Evolutionary conservation across 2,113 vertebrate genomes (phyloP).

Genomic region (Grammomys dolichurus): DNA sequence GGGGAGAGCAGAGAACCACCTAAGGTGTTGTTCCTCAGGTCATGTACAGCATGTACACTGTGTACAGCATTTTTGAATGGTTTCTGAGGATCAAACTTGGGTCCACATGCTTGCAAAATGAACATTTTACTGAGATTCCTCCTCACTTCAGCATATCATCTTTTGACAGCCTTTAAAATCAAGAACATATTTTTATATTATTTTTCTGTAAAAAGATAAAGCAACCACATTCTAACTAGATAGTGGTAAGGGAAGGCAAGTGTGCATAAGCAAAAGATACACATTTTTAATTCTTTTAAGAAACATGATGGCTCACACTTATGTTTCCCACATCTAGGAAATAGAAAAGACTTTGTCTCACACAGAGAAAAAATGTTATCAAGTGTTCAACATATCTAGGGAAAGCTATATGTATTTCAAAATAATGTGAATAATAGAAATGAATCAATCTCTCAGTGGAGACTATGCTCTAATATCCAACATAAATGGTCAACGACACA

Average conservation of each 20-base stretch:
- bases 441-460: background rate
- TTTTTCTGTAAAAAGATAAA: constrained; percentile 32
- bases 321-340: background rate
- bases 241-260: background rate
- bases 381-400: background rate
- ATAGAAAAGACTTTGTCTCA: background rate
- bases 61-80: background rate
- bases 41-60: background rate
- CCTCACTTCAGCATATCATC: background rate
- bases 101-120: background rate
- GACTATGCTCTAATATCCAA: constrained; percentile 10
- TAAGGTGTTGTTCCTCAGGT: background rate
- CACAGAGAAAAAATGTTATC: background rate
- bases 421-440: constrained; percentile 21
- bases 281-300: background rate
- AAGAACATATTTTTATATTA: constrained; percentile 8
- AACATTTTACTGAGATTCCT: background rate
- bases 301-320: background rate
- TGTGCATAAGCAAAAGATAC: background rate
- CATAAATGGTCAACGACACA: background rate
- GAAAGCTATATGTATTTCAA: background rate
- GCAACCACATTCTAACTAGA: background rate
- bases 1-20: background rate
- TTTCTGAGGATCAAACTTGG: background rate
- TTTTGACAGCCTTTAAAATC: constrained; percentile 21